Base-by-base conservation (phyloP, 2,113 vertebrate genomes). In the Megaptera novaeangliae region DNA sequence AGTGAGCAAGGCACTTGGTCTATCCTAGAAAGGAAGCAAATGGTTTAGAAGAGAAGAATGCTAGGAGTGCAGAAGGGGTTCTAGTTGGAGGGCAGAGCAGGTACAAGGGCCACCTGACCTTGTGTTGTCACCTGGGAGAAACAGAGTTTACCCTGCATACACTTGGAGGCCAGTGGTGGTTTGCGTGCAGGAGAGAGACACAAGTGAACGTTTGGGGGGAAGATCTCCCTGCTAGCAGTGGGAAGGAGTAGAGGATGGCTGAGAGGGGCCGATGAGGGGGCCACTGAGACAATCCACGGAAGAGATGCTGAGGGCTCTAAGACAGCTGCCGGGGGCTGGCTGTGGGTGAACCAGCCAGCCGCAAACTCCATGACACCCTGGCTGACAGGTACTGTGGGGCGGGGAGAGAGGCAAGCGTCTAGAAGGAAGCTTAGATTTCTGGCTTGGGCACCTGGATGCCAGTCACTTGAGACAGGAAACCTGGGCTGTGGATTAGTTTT, bases 361-460 rank as follows among this genome's bases (percentile, higher is more conserved):
- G 80, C 14, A 12, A 18, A 55, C 12, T 23, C 77, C 44, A 2
- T 21, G 2, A n/a, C 21, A 7, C 59, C 59, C 6, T 6, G 27
- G 29, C 25, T 25, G 6, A 25, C 4, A 1, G 25, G 52, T 2
- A 9, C 21, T 15, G 9, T 2, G 2, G 61, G 52, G 21, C 31
- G 29, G 57, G 15, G n/a, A 66, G 57, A 82, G 44, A 83, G 44
- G 15, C 14, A 18, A 64, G 57, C 12, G 1, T 29, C 29, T 21
- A 23, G 31, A 46, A 46, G 36, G 44, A 89, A 64, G n/a, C n/a
- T 68, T 20, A 8, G 66, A 29, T 64, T 46, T 87, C 27, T 49
- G 66, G 77, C n/a, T 8, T 36, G 31, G 31, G 29, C 49, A 5
- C 31, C 36, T 59, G 36, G 23, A 34, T 55, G 46, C 34, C 71